These are phyloP conservation scores for Arizona elegans DNA, from an alignment of 2,113 vertebrate species.

Conservation along the genomic window DNA sequence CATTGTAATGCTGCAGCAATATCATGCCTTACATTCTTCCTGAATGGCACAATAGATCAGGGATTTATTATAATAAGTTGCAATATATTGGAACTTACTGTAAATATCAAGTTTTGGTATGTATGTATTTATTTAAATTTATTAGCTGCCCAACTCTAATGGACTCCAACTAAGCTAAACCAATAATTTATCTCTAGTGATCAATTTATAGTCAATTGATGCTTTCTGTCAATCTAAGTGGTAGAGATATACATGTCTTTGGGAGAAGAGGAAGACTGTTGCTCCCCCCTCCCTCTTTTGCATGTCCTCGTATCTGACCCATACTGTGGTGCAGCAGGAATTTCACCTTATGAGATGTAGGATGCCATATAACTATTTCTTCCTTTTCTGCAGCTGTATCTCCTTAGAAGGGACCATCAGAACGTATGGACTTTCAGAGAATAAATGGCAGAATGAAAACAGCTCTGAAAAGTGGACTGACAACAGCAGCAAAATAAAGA, in stretches of 20 bases:
- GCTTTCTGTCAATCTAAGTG: neutral
- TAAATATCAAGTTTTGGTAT: neutral
- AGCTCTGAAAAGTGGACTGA: neutral
- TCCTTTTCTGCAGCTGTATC: neutral
- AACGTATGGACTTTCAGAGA: neutral
- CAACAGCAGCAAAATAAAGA: neutral
- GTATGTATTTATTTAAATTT: neutral
- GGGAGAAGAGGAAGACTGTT: neutral
- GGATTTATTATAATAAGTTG: neutral
- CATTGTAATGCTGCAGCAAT: neutral
- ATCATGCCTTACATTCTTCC: neutral
- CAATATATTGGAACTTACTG: neutral
- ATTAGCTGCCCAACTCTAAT: neutral
- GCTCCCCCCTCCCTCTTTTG: neutral
- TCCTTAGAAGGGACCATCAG: neutral
- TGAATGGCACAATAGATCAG: neutral
- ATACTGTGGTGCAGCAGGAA: neutral
- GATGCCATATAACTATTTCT: neutral
- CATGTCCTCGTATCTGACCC: neutral
- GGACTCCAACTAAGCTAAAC: neutral
- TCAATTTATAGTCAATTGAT: neutral
- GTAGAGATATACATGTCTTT: neutral
- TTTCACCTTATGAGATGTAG: neutral
- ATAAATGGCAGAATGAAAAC: neutral
- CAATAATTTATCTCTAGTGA: neutral